Conservation (phyloP, 2,888 invertebrate species). For the Exephanes ischioxanthus region DNA sequence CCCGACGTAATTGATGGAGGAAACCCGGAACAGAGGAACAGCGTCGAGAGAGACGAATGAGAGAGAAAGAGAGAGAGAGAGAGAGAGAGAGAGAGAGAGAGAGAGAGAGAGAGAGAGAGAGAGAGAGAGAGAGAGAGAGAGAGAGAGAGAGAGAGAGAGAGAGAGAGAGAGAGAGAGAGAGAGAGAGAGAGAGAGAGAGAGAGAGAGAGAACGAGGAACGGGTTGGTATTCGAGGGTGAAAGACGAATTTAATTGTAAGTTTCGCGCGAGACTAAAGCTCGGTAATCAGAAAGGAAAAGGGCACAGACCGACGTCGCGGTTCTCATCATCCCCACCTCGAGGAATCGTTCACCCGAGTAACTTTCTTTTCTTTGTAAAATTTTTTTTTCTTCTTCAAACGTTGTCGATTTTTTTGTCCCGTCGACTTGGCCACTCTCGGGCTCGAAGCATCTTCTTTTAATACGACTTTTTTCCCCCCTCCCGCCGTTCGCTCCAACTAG, state of each 20-base stretch:
- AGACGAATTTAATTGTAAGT: conserved; percentile 31
- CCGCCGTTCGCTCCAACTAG: background rate
- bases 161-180: conserved; percentile 49
- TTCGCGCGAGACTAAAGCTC: conserved; percentile 4
- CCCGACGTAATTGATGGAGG: conserved; percentile 39
- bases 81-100: too few species aligned
- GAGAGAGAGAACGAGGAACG: conserved; percentile 3
- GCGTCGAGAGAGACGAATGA: conserved; percentile 20
- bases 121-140: conserved; percentile 32
- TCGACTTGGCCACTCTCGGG: background rate
- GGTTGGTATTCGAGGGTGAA: background rate
- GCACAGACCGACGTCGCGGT: background rate
- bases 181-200: conserved; percentile 45
- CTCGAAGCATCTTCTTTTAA: background rate
- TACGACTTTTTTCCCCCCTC: background rate
- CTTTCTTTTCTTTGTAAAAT: background rate
- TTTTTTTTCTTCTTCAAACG: background rate
- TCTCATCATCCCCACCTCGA: background rate
- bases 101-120: conserved; percentile 45
- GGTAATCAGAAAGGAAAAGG: conserved; percentile 24
- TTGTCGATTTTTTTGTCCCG: background rate
- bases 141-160: conserved; percentile 36
- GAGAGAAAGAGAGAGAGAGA: conserved; percentile 45
- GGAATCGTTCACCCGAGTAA: background rate
- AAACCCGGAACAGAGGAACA: conserved; percentile 24